Base-by-base conservation (phyloP, 2,888 invertebrate species). In the Drosophila affinis region DNA sequence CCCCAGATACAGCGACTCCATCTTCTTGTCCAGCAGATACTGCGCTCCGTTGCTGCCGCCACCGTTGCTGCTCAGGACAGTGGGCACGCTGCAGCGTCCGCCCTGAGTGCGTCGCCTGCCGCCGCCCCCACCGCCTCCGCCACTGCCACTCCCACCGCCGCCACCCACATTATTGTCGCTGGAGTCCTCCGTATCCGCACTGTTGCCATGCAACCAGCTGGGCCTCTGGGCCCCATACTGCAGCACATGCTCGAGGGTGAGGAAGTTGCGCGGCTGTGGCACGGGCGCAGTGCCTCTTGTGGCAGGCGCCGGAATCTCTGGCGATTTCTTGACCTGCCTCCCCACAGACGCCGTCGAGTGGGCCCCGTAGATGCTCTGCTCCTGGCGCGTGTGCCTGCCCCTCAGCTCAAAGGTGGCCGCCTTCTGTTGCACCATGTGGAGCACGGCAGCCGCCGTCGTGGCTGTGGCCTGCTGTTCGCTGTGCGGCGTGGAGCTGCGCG, bases 11-110 rank as follows among this genome's bases (percentile, higher is more conserved):
- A 92, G 78, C 1, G 91, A 90, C 81, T 92, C 91, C 90, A 92
- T 91, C 81, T 92, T 92, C 78, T 92, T 91, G 67, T 92, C 91
- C 60, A 92, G 82, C 84, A 90, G 89, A 79, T 91, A 92, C 71
- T 91, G 91, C 14, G 84, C 88, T 62, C 81, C 89, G 29, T 76
- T 77, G 45, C 77, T 79, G 45, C 79, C 73, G 24, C 49, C 39
- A 9, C 72, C 55, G 4, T 54, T 64, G 44, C 76, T 78, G 60
- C 78, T 68, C 46, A 85, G 75, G 53, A 90, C 88, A 1, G 91
- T 88, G 34, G 91, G 91, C 3, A 91, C 91, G 76, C 91, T 91
- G 58, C 90, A 90, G 10, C 91, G 85, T 14, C 91, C 91, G 51
- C 87, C 89, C 27, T 89, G 87, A 1, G 58, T 62, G 7, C 83